A percentile compares a stretch with the other conserved stretches of the same genome.
Conservation (phyloP, 2,797 vertebrate species). For the Gobio occitaniae region DNA sequence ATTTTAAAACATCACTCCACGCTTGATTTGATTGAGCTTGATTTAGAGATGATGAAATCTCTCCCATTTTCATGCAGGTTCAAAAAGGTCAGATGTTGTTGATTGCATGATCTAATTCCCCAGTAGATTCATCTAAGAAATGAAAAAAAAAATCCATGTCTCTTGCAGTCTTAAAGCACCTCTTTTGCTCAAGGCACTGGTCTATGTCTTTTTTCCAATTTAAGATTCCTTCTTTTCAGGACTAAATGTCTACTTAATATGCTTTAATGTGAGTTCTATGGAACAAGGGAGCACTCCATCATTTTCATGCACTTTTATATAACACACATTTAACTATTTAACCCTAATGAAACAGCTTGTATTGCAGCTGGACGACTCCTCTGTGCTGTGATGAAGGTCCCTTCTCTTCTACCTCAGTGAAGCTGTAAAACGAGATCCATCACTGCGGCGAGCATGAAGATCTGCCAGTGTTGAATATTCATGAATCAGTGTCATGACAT, state of each 20-base stretch:
- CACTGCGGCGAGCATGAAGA: conserved; percentile 78
- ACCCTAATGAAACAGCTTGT: conserved; percentile 85
- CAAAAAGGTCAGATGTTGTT: conserved; percentile 54
- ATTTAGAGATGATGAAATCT: conserved; percentile 51
- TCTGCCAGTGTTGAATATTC: conserved; percentile 85
- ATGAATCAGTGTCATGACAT: conserved; percentile 88
- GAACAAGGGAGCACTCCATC: conserved; percentile 84
- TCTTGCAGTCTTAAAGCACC: conserved; percentile 74
- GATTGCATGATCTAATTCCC: conserved; percentile 57
- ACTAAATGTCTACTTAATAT: conserved; percentile 89
- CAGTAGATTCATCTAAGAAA: conserved; percentile 41
- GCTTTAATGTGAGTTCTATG: conserved; percentile 87
- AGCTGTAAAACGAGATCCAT: conserved; percentile 83
- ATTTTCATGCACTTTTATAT: conserved; percentile 89
- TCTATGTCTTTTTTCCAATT: conserved; percentile 81
- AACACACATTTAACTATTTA: conserved; percentile 88
- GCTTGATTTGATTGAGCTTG: conserved; percentile 32
- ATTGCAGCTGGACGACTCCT: conserved; percentile 80
- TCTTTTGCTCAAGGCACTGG: conserved; percentile 68
- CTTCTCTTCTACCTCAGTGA: conserved; percentile 84
- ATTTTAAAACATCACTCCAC: conserved; percentile 34
- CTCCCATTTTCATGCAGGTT: conserved; percentile 36
- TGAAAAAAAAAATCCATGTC: conserved; percentile 19
- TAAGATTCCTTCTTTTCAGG: conserved; percentile 82
- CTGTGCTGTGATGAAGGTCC: conserved; percentile 82